Evolutionary conservation across 2,888 invertebrate genomes (phyloP).

Genomic region (Timandra comae): DNA sequence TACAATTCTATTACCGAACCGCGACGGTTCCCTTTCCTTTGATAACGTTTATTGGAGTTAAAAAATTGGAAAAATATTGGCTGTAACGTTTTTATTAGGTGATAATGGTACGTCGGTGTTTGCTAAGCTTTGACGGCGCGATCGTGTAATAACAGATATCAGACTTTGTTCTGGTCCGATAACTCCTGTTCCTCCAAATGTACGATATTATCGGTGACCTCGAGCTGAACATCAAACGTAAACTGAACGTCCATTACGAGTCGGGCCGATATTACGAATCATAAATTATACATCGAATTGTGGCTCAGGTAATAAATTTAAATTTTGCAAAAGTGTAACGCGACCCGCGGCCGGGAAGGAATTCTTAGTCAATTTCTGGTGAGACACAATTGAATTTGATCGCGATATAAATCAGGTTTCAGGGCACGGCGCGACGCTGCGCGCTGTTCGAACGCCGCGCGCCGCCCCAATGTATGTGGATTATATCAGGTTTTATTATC

Average conservation of each 20-base stretch:
- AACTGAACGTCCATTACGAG: too few relatives aligned
- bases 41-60: slow-evolving; percentile 29
- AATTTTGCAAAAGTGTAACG: slow-evolving; percentile 34
- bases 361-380: slow-evolving; percentile 69
- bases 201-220: too few relatives aligned
- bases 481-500: too few relatives aligned
- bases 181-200: too few relatives aligned
- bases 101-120: slow-evolving; percentile 30
- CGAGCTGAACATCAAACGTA: too few relatives aligned
- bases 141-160: too few relatives aligned
- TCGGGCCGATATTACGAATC: slow-evolving; percentile 4
- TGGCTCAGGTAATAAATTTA: slow-evolving; percentile 25
- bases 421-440: slow-evolving; percentile 53
- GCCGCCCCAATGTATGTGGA: slow-evolving; percentile 3
- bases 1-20: slow-evolving; percentile 43
- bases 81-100: slow-evolving; percentile 33
- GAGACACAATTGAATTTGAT: slow-evolving; percentile 70
- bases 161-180: too few relatives aligned
- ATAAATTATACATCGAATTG: slow-evolving; percentile 20
- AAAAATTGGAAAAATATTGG: slow-evolving; percentile 38
- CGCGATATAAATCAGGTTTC: slow-evolving; percentile 64
- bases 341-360: slow-evolving; percentile 40
- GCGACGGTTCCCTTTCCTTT: slow-evolving; percentile 30
- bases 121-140: slow-evolving; percentile 23
- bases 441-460: slow-evolving; percentile 20